A percentile compares a stretch with the other conserved stretches of the same genome.
Evolutionary conservation across 2,113 vertebrate genomes (phyloP).

Genomic region (Natator depressus): DNA sequence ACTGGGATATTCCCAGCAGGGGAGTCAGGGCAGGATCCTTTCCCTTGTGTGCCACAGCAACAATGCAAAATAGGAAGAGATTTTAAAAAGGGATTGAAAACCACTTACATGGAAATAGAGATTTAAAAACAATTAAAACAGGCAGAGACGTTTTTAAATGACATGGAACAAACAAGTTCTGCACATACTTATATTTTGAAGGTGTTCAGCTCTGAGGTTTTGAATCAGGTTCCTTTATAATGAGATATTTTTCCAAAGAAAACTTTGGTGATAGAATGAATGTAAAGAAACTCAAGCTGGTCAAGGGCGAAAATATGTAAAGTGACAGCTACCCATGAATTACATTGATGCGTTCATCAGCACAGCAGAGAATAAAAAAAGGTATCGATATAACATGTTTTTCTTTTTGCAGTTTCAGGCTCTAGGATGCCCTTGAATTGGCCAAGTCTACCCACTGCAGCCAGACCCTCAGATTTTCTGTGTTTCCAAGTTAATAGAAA

Average conservation of each 20-base stretch:
- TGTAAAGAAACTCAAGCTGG: slow-evolving; percentile 4
- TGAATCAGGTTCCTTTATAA: neutral
- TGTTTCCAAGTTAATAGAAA: neutral
- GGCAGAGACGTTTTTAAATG: neutral
- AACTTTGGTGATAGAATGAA: neutral
- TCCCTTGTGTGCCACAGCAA: neutral
- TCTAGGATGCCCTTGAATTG: neutral
- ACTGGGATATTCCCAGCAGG: neutral
- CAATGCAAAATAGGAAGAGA: neutral
- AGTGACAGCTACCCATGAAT: neutral
- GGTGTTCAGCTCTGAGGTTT: neutral
- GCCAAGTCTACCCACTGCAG: neutral
- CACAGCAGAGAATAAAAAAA: neutral
- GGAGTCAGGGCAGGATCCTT: neutral
- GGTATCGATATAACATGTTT: neutral
- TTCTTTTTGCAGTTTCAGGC: neutral
- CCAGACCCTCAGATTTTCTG: neutral
- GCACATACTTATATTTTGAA: neutral
- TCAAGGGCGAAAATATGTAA: neutral
- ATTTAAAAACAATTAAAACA: neutral
- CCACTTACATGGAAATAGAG: neutral
- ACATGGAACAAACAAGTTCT: neutral
- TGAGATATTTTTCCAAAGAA: neutral
- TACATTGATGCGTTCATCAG: neutral
- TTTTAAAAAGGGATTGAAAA: neutral